Evolutionary conservation across 2,888 invertebrate genomes (phyloP), one percentile per base, ranked within the genome.

Genomic region (Entomobrya multifasciata): DNA sequence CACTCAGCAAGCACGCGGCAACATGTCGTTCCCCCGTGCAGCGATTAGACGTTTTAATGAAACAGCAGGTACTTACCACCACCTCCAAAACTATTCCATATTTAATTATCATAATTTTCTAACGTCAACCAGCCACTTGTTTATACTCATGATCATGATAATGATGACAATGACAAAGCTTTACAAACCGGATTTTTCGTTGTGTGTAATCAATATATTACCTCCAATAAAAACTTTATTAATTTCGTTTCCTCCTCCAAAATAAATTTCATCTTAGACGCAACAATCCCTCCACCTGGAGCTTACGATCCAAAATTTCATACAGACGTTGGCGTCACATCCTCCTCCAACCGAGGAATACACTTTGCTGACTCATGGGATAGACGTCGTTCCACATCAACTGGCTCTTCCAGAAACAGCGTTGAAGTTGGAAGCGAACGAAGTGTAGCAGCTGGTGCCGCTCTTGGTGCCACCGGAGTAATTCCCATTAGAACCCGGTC

Each of bases 41-140:
- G 78, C 87, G 10, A 70, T 87, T 0, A 67, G 52, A 47, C 84
- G 87, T 0, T 88, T 88, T 25, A 88, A 88, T 79, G 88, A 87
- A 57, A 27, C 22, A 11, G n/a, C 77, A 65, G 84, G 87, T 88
- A 81, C 11, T 5, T 10, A 36, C n/a, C n/a, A 36, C 4, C 4
- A 36, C 8, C 36, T 36, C 8, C 5, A 36, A 6, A 36, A 36
- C 4, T 36, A 6, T 36, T 36, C 36, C 36, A 8, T 36, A 36
- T 8, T 36, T 36, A 36, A 36, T 36, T 4, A n/a, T n/a, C n/a
- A n/a, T n/a, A n/a, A n/a, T n/a, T n/a, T n/a, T n/a, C n/a, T n/a
- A n/a, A n/a, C n/a, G n/a, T n/a, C n/a, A n/a, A n/a, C n/a, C n/a
- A n/a, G n/a, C n/a, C n/a, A n/a, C n/a, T n/a, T n/a, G n/a, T n/a